phyloP scores from a whole-genome alignment of 2,888 invertebrate genomes.

The Dasypolia templi region DNA sequence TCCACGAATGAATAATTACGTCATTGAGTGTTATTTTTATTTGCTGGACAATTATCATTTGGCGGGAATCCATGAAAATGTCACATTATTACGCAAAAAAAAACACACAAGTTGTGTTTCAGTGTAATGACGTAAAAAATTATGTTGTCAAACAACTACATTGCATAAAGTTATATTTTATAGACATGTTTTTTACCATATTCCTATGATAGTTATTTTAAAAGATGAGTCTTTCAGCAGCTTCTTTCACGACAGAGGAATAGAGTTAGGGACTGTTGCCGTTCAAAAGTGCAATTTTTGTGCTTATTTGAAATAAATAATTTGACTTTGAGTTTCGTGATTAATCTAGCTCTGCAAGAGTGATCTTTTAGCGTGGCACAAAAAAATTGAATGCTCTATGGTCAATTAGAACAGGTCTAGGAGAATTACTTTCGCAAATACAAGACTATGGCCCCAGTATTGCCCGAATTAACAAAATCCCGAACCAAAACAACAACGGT shows the following conservation, averaged over 20 bases:
- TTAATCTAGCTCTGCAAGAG: background rate
- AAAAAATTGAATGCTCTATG: background rate
- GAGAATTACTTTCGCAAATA: background rate
- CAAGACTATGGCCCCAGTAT: background rate
- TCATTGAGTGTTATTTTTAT: conserved; percentile 63
- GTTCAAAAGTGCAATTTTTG: too few relatives aligned
- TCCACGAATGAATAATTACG: conserved; percentile 49
- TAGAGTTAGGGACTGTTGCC: background rate
- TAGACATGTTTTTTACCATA: conserved; percentile 14
- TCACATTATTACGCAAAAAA: conserved; percentile 62
- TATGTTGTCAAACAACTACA: conserved; percentile 56
- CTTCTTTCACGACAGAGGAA: background rate
- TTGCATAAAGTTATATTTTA: conserved; percentile 28
- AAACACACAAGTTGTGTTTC: conserved; percentile 50
- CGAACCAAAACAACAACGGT: conserved; percentile 22
- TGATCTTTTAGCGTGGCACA: background rate
- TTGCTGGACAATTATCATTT: conserved; percentile 68
- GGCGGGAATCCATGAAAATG: conserved; percentile 73
- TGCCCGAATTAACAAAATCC: background rate
- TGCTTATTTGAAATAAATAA: too few relatives aligned
- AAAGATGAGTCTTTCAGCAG: conserved; percentile 21
- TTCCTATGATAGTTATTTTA: conserved; percentile 12
- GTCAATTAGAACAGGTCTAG: background rate
- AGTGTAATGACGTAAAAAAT: conserved; percentile 63
- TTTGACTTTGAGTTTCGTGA: too few relatives aligned